Base-by-base conservation (phyloP, 2,113 vertebrate genomes). In the Choloepus hoffmanni region DNA sequence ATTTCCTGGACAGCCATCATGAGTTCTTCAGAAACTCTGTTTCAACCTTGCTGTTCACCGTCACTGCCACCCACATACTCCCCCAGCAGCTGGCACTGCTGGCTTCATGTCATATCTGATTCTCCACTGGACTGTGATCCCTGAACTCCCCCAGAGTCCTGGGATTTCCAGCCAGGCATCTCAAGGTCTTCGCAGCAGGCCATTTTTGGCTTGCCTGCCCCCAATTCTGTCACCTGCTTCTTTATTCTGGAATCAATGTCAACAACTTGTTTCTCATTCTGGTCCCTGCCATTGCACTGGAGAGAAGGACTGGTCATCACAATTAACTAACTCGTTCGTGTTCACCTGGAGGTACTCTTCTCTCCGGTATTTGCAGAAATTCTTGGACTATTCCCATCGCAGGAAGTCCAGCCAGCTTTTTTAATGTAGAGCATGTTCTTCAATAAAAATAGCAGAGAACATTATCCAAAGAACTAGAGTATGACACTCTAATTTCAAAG, bases 1-100 rank as follows among this genome's bases (percentile, higher is more conserved):
- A 99, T 99, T 98, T 99, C 99, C 90, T 99, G 98, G 94, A 99
- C 98, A 74, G 98, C 98, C 90, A 48, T 97, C 96, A 97, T 98
- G 96, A 99, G 65, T 60, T 99, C 98, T 97, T 97, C 98, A 91
- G 98, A 99, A 43, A 97, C 92, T 36, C 92, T 36, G 36, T 36
- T 36, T 36, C 36, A 36, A 36, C 36, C 36, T 36, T 36, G 36
- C 36, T 36, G 97, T 43, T 97, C 95, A 4, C 98, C 98, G 67
- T 96, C 97, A 58, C 94, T 96, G 96, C 98, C 97, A 40, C 96
- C 98, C 50, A 73, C 95, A 50, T 74, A 81, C 10, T 96, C 96
- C 23, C 97, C 94, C 11, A 85, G 98, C 89, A 97, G 98, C 63
- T 68, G 95, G 78, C 96, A 97, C 74, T 97, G 89, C 2, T 95